phyloP scores from a whole-genome alignment of 1,140 invertebrate species.

The Drosophila mauritiana region DNA sequence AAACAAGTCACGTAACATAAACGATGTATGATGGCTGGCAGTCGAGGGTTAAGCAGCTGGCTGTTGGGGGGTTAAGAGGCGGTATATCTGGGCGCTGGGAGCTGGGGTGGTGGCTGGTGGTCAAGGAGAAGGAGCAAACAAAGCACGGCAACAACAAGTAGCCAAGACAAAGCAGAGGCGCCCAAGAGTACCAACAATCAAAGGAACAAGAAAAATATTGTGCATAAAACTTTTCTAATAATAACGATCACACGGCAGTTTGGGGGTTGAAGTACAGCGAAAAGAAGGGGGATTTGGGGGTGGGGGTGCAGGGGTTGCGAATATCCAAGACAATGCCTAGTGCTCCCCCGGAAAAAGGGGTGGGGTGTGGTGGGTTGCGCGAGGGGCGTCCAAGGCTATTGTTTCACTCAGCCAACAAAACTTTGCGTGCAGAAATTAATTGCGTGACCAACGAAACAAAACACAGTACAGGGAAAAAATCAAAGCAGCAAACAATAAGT shows the following conservation, averaged over 20 bases:
- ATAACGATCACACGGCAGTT: constrained; percentile 45
- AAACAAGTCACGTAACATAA: constrained; percentile 62
- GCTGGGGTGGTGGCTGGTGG: background rate
- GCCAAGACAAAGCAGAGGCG: constrained; percentile 19
- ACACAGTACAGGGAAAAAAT: constrained; percentile 38
- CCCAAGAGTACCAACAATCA: constrained; percentile 22
- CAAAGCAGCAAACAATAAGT: constrained; percentile 39
- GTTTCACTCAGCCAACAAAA: constrained; percentile 45
- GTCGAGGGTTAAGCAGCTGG: constrained; percentile 33
- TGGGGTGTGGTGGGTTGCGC: background rate
- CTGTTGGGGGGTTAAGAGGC: background rate
- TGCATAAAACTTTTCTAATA: constrained; percentile 58
- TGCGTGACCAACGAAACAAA: constrained; percentile 55
- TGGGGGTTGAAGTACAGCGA: background rate
- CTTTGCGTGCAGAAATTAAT: constrained; percentile 57
- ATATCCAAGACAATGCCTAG: constrained; percentile 45
- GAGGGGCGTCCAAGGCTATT: constrained; percentile 32
- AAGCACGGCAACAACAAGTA: constrained; percentile 27
- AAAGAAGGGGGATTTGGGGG: too few relatives aligned
- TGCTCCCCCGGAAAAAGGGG: background rate
- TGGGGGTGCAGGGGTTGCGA: background rate
- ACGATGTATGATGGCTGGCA: constrained; percentile 57
- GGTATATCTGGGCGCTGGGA: background rate
- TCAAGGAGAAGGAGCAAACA: constrained; percentile 38
- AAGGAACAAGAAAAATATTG: constrained; percentile 49